These are phyloP conservation scores for Stramonita haemastoma DNA, from an alignment of 2,888 invertebrate species.

Conservation along the genomic window DNA sequence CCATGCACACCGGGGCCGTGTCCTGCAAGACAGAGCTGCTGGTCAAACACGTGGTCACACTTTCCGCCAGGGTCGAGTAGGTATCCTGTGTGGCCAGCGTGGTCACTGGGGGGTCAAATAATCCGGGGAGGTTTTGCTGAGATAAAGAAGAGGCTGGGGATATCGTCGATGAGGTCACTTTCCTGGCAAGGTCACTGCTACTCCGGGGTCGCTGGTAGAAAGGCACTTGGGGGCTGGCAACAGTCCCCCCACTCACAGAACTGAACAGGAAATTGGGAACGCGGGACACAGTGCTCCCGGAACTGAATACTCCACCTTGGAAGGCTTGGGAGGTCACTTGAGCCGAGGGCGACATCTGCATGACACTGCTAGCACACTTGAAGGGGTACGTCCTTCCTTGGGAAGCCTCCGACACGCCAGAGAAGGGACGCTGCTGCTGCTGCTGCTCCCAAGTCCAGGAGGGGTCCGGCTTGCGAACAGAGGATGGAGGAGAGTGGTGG, in stretches of 20 bases:
- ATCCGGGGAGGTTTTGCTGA: slow-evolving; percentile 13
- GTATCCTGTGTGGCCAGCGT: not conserved
- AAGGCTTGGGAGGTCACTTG: not conserved
- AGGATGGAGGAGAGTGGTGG: not conserved
- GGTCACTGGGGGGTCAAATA: not conserved
- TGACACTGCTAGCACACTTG: not conserved
- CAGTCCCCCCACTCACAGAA: not conserved
- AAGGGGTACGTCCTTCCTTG: slow-evolving; percentile 10
- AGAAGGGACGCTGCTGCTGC: not conserved
- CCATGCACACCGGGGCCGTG: not conserved
- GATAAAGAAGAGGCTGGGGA: not conserved
- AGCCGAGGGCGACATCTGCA: not conserved
- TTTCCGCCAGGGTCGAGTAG: not conserved
- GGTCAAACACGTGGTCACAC: slow-evolving; percentile 29
- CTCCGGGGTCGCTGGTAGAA: slow-evolving; percentile 26
- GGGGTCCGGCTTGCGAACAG: too few relatives aligned
- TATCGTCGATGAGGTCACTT: slow-evolving; percentile 3
- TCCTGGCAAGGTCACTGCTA: slow-evolving; percentile 18
- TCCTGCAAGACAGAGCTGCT: not conserved
- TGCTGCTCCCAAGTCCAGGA: not conserved
- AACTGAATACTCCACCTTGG: not conserved
- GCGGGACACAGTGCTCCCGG: not conserved
- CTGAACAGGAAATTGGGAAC: not conserved
- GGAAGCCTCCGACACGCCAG: not conserved
- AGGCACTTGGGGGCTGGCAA: slow-evolving; percentile 12